A percentile compares a stretch with the other conserved stretches of the same genome.
Conservation (phyloP, 37 sponge, comb jelly and placozoan genomes). For the Axinella damicornis region DNA sequence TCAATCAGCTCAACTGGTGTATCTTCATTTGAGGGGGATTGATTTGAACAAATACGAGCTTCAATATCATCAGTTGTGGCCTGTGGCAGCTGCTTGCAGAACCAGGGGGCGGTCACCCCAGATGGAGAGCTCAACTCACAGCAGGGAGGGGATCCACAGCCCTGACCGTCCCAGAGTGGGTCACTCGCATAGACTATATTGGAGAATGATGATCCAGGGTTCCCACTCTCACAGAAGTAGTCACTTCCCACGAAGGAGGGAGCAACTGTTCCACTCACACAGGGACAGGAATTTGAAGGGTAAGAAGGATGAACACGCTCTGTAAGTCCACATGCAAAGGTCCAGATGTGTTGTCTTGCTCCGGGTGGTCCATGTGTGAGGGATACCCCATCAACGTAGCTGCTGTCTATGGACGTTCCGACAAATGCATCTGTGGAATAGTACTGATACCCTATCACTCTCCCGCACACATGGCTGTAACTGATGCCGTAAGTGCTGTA, state of each 20-base stretch:
- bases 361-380: constrained; percentile 23
- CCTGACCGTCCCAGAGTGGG: constrained; percentile 62
- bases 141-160: constrained; percentile 21
- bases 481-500: constrained; percentile 10
- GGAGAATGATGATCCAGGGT: neutral
- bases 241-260: constrained; percentile 23
- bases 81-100: no score
- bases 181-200: neutral
- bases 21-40: no score
- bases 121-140: constrained; percentile 21
- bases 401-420: neutral
- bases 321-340: constrained; percentile 18
- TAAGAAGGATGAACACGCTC: neutral
- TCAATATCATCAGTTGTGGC: no score
- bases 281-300: neutral
- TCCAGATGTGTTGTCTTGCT: constrained; percentile 43
- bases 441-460: constrained; percentile 56
- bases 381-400: constrained; percentile 40
- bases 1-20: no score
- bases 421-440: constrained; percentile 19
- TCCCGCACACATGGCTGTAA: constrained; percentile 65
- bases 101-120: constrained; percentile 23
- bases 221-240: constrained; percentile 28
- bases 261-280: neutral
- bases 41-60: no score